Percentiles rank a stretch among this genome's conserved stretches.
Conservation (phyloP, 64 coral and sea anemone species). For the Cladopsammia gracilis region DNA sequence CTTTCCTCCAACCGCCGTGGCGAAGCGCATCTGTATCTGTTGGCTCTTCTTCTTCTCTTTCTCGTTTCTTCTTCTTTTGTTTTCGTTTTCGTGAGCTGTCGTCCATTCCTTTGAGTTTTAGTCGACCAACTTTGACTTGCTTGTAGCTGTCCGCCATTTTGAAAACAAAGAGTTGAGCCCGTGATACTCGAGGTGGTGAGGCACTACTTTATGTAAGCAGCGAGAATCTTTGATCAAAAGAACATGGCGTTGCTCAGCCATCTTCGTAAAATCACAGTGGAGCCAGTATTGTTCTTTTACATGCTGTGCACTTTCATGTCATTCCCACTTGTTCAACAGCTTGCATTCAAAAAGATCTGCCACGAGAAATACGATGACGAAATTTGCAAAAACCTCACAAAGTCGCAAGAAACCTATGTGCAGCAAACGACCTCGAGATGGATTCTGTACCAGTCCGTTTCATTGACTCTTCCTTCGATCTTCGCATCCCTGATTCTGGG, state of each 20-base stretch:
- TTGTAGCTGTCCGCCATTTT: slow-evolving; percentile 91
- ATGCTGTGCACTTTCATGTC: slow-evolving; percentile 87
- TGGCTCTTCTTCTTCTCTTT: slow-evolving; percentile 77
- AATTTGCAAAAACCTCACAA: slow-evolving; percentile 72
- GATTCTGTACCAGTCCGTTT: slow-evolving; percentile 90
- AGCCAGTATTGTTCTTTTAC: slow-evolving; percentile 88
- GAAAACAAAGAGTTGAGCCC: slow-evolving; percentile 11
- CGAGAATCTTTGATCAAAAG: too few species aligned
- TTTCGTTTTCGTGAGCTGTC: slow-evolving; percentile 86
- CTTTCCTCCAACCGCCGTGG: slow-evolving; percentile 98
- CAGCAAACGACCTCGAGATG: slow-evolving; percentile 80
- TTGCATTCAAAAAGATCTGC: slow-evolving; percentile 88
- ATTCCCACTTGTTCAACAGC: slow-evolving; percentile 86
- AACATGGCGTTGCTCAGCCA: slow-evolving; percentile 11
- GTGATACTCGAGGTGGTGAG: not conserved
- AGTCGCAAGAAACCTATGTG: slow-evolving; percentile 55
- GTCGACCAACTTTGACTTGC: slow-evolving; percentile 89
- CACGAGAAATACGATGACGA: slow-evolving; percentile 59
- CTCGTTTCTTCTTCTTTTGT: slow-evolving; percentile 88
- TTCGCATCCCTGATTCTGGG: slow-evolving; percentile 77
- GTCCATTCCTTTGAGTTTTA: slow-evolving; percentile 91
- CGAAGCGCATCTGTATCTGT: slow-evolving; percentile 77
- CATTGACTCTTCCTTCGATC: slow-evolving; percentile 81
- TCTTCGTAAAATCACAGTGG: slow-evolving; percentile 76
- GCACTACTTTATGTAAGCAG: not conserved